phyloP scores from a whole-genome alignment of 1,140 invertebrate genomes.

The Drosophila parvula region DNA sequence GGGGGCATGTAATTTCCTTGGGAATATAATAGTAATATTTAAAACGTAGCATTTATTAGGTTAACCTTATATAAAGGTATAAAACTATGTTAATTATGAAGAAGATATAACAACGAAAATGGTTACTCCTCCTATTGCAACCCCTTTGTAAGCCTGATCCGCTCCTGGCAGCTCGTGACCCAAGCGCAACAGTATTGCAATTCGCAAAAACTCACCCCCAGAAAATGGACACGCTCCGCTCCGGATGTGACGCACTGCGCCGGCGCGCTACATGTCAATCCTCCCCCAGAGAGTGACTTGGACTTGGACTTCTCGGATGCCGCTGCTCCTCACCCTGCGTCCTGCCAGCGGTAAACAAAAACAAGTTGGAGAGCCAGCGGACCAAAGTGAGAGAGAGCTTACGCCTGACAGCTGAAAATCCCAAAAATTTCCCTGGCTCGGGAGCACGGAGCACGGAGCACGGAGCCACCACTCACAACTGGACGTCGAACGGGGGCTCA shows the following conservation, averaged over 20 bases:
- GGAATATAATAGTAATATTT: no score
- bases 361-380: constrained; percentile 57
- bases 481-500: constrained; percentile 62
- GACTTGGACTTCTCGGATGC: background rate
- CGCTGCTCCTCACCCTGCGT: constrained; percentile 25
- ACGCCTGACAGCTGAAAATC: constrained; percentile 54
- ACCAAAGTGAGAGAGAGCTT: constrained; percentile 37
- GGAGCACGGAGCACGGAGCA: constrained; percentile 16
- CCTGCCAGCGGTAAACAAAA: constrained; percentile 72
- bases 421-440: constrained; percentile 61
- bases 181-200: constrained; percentile 64
- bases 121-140: background rate
- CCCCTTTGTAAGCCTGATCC: background rate
- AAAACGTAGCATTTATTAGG: no score
- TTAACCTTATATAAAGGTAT: no score
- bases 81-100: no score
- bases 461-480: constrained; percentile 58
- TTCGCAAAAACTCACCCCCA: constrained; percentile 47
- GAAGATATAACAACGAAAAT: no score
- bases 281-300: constrained; percentile 44
- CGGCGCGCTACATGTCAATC: constrained; percentile 57
- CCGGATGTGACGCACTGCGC: constrained; percentile 48
- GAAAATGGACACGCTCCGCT: background rate
- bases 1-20: no score
- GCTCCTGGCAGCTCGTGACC: constrained; percentile 28